Evolutionary conservation across 1,140 invertebrate species (phyloP).

Genomic region (Anthonomus grandis): DNA sequence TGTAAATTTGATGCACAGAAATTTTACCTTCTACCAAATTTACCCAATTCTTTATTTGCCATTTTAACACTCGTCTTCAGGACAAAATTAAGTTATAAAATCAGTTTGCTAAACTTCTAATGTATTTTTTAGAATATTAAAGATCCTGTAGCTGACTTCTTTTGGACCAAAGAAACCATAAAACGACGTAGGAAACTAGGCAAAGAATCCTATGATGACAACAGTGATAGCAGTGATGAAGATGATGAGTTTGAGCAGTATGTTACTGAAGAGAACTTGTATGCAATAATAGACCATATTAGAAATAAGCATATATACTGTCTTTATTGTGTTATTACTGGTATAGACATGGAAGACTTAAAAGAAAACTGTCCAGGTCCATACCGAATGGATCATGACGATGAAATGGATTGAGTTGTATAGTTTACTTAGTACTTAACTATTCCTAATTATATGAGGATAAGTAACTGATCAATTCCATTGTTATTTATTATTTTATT

Average conservation of each 20-base stretch:
- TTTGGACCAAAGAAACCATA: slow-evolving; percentile 59
- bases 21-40: no score
- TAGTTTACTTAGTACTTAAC: slow-evolving; percentile 2
- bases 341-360: slow-evolving; percentile 61
- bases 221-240: slow-evolving; percentile 34
- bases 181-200: slow-evolving; percentile 44
- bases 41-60: no score
- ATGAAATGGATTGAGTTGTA: slow-evolving; percentile 28
- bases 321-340: slow-evolving; percentile 72
- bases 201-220: slow-evolving; percentile 42
- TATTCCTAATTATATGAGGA: background rate
- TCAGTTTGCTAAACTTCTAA: background rate
- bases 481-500: slow-evolving; percentile 21
- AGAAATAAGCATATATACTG: slow-evolving; percentile 70
- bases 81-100: no score
- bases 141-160: slow-evolving; percentile 61
- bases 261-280: slow-evolving; percentile 40
- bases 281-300: slow-evolving; percentile 61
- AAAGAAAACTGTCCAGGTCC: slow-evolving; percentile 64
- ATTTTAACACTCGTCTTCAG: no score
- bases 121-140: slow-evolving; percentile 45
- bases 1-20: no score
- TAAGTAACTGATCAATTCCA: slow-evolving; percentile 4
- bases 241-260: slow-evolving; percentile 45
- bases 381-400: slow-evolving; percentile 60